phyloP scores from a whole-genome alignment of 2,797 vertebrate species.

The Tympanoctomys barrerae region DNA sequence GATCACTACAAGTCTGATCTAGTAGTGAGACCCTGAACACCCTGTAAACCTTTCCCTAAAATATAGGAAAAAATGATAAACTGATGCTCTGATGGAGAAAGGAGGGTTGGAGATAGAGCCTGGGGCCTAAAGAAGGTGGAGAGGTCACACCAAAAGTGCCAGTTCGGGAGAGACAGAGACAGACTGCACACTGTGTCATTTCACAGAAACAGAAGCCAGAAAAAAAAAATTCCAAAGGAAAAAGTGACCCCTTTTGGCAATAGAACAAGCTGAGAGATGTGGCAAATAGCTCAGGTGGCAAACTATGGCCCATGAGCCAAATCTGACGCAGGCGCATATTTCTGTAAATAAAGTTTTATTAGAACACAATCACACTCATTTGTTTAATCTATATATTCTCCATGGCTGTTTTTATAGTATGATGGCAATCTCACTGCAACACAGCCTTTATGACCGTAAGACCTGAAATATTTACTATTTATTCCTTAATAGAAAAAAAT shows the following conservation, averaged over 20 bases:
- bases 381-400: slow-evolving; percentile 38
- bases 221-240: slow-evolving; percentile 27
- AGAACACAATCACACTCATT: not conserved
- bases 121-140: not conserved
- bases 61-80: not conserved
- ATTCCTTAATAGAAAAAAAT: slow-evolving; percentile 38
- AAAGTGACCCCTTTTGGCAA: slow-evolving; percentile 29
- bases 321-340: not conserved
- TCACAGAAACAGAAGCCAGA: slow-evolving; percentile 43
- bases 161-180: not conserved
- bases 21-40: too few species aligned
- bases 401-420: not conserved
- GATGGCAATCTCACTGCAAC: not conserved
- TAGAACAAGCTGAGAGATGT: slow-evolving; percentile 21
- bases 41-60: too few species aligned
- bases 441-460: not conserved
- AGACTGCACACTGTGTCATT: not conserved
- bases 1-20: too few species aligned
- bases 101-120: not conserved
- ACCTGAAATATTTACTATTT: slow-evolving; percentile 35
- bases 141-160: not conserved
- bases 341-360: slow-evolving; percentile 47
- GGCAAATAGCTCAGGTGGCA: slow-evolving; percentile 4
- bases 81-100: not conserved
- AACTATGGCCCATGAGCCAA: not conserved